Conservation (phyloP, 2,888 invertebrate genomes). For the Helobdella robusta region DNA sequence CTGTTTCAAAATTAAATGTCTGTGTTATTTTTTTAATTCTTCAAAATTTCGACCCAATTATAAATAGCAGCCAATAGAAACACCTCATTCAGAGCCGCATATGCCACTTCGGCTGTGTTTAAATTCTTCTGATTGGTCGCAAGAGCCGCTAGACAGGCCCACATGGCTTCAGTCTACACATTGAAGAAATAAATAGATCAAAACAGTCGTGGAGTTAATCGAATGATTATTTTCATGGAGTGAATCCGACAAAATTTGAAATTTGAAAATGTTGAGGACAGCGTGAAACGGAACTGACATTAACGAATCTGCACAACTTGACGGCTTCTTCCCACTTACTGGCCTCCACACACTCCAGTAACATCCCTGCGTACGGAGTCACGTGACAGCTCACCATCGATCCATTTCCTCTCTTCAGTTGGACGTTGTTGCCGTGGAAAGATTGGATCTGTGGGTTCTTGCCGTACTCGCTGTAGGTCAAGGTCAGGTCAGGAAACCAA, state of each 20-base stretch:
- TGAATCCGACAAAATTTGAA: no score
- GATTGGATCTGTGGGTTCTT: conserved; percentile 70
- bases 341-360: conserved; percentile 67
- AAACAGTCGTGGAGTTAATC: not conserved
- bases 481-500: no score
- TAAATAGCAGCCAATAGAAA: not conserved
- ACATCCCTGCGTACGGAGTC: conserved; percentile 59
- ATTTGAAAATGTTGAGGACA: no score
- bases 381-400: conserved; percentile 67
- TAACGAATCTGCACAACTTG: conserved; percentile 64
- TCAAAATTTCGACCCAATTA: not conserved
- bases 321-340: conserved; percentile 61
- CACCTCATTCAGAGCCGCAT: conserved; percentile 73
- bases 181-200: not conserved
- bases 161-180: conserved; percentile 55
- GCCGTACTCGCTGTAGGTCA: conserved; percentile 79
- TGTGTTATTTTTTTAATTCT: not conserved
- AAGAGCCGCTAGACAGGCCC: conserved; percentile 87
- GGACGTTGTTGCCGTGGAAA: conserved; percentile 74
- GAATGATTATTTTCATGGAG: no score
- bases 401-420: conserved; percentile 78
- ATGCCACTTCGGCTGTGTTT: conserved; percentile 85
- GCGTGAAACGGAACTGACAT: no score
- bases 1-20: conserved; percentile 35
- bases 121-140: conserved; percentile 76